phyloP scores from a whole-genome alignment of 2,888 invertebrate species.

The Bugula neritina region DNA sequence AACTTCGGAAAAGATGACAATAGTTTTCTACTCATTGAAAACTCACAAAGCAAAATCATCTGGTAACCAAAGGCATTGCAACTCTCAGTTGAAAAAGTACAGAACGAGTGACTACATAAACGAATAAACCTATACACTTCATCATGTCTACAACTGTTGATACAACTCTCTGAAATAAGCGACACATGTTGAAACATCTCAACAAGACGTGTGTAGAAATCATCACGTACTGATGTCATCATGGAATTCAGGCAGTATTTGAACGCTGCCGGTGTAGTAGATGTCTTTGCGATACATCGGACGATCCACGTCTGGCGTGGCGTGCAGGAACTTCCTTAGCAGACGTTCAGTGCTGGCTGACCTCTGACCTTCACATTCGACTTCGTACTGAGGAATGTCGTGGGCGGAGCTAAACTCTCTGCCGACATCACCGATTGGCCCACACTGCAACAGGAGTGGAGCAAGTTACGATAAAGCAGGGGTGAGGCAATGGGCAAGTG shows the following conservation, averaged over 20 bases:
- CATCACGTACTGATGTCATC: neutral
- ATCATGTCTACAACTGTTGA: too few species aligned
- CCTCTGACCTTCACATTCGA: neutral
- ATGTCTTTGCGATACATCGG: slow-evolving; percentile 23
- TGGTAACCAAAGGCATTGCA: too few species aligned
- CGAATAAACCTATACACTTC: too few species aligned
- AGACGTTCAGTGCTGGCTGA: slow-evolving; percentile 22
- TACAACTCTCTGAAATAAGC: too few species aligned
- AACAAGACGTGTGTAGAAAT: too few species aligned
- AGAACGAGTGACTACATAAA: too few species aligned
- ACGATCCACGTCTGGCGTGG: slow-evolving; percentile 22
- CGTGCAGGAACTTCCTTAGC: neutral
- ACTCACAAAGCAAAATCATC: too few species aligned
- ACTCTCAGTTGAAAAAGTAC: too few species aligned
- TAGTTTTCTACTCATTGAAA: neutral
- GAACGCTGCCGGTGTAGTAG: slow-evolving; percentile 17
- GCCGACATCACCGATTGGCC: neutral
- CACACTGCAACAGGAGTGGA: neutral
- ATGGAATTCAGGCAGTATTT: slow-evolving; percentile 13
- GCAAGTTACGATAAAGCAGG: too few species aligned
- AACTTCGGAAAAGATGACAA: neutral
- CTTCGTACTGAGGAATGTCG: neutral
- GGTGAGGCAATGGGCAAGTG: too few species aligned
- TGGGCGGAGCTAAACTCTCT: slow-evolving; percentile 12
- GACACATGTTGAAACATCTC: too few species aligned